phyloP scores from a whole-genome alignment of 2,888 invertebrate species.

The Disparrhopalites patrizii region DNA sequence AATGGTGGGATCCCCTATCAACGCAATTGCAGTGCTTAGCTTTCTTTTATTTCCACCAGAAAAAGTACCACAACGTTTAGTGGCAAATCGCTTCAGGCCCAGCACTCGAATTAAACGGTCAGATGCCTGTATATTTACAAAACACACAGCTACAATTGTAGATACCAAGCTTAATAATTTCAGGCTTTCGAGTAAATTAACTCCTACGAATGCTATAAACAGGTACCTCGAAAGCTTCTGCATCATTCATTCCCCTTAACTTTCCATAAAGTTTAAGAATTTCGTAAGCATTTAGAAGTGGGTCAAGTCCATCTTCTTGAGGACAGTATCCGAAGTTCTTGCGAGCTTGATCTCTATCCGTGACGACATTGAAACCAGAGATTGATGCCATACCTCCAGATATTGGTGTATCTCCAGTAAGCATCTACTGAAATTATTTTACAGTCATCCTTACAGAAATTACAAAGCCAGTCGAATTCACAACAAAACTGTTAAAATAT shows the following conservation, averaged over 20 bases:
- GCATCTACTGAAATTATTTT: too few species aligned
- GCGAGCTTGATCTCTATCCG: slow-evolving; percentile 53
- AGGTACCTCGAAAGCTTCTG: slow-evolving; percentile 51
- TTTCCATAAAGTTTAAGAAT: slow-evolving; percentile 70
- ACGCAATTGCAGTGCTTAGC: slow-evolving; percentile 29
- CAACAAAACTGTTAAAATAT: too few species aligned
- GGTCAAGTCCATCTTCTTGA: slow-evolving; percentile 73
- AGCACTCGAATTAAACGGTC: too few species aligned
- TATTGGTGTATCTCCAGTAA: slow-evolving; percentile 56
- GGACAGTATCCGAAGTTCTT: slow-evolving; percentile 76
- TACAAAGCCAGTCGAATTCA: too few species aligned
- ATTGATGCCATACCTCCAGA: slow-evolving; percentile 56
- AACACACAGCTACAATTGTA: too few species aligned
- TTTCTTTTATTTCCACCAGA: slow-evolving; percentile 71
- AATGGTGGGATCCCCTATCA: slow-evolving; percentile 63
- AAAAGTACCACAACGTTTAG: slow-evolving; percentile 57
- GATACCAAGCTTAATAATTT: too few species aligned
- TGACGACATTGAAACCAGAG: slow-evolving; percentile 53
- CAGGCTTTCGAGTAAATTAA: slow-evolving; percentile 39
- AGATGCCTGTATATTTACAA: too few species aligned
- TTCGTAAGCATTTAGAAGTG: slow-evolving; percentile 71
- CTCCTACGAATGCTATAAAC: neutral
- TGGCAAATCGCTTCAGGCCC: too few species aligned
- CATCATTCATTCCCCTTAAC: slow-evolving; percentile 61
- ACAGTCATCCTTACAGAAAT: too few species aligned